phyloP scores from a whole-genome alignment of 2,888 invertebrate genomes.

The Luperina testacea region DNA sequence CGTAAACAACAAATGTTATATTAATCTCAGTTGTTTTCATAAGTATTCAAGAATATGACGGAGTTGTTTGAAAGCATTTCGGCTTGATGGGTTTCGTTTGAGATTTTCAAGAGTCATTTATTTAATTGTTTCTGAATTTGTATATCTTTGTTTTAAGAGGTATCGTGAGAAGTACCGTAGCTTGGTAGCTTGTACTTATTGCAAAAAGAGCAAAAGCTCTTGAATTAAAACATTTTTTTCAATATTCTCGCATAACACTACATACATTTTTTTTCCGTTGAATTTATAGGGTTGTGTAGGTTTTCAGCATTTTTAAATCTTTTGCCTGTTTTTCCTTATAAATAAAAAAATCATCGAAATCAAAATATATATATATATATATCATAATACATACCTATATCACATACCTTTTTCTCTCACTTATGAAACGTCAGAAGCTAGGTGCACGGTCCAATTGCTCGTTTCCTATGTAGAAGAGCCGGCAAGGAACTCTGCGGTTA shows the following conservation, averaged over 20 bases:
- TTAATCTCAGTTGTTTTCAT: conserved; percentile 52
- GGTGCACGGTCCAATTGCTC: no score
- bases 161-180: conserved; percentile 9
- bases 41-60: conserved; percentile 56
- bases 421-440: no score
- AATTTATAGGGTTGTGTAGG: neutral
- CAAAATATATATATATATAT: no score
- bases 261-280: neutral
- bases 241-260: neutral
- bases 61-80: conserved; percentile 53
- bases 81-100: conserved; percentile 49
- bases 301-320: neutral
- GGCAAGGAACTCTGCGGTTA: no score
- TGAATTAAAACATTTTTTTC: neutral
- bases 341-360: no score
- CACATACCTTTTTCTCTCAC: no score
- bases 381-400: no score
- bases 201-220: conserved; percentile 1
- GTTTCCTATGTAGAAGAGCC: no score
- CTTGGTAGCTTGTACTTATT: conserved; percentile 9
- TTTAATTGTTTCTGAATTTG: conserved; percentile 50
- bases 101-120: conserved; percentile 37
- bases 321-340: neutral
- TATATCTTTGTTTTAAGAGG: conserved; percentile 15
- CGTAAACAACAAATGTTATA: conserved; percentile 51